A percentile compares a stretch with the other conserved stretches of the same genome.
Conservation (phyloP, 2,888 invertebrate species). For the Agrilus cyanescens region DNA sequence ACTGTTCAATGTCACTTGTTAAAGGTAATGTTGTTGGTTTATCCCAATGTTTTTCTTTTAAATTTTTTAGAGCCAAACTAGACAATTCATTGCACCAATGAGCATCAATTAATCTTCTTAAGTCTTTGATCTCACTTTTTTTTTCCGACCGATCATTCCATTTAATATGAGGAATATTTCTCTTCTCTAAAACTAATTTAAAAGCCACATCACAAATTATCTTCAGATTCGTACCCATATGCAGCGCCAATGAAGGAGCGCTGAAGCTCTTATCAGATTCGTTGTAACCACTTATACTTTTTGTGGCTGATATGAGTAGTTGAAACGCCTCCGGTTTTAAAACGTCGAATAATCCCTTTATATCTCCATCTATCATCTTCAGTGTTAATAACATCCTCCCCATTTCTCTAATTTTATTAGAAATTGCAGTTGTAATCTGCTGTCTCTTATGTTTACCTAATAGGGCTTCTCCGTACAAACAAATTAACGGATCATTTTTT, state of each 20-base stretch:
- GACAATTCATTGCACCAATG: conserved; percentile 20
- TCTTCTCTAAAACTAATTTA: conserved; percentile 6
- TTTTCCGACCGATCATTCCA: conserved; percentile 3
- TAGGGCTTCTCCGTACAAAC: conserved; percentile 6
- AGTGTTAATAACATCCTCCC: conserved; percentile 6
- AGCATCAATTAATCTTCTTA: conserved; percentile 10
- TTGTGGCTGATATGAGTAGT: conserved; percentile 6
- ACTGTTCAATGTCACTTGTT: too few relatives aligned
- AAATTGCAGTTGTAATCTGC: conserved; percentile 6
- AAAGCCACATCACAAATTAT: conserved; percentile 6
- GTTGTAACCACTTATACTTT: conserved; percentile 7
- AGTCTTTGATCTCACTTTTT: conserved; percentile 7
- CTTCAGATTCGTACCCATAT: too few relatives aligned
- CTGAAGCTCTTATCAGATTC: conserved; percentile 3
- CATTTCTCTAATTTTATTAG: conserved; percentile 9
- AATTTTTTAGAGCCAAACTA: too few relatives aligned
- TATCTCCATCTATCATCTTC: background rate
- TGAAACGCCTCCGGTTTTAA: conserved; percentile 8
- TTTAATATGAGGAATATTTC: conserved; percentile 3
- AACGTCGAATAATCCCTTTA: conserved; percentile 4
- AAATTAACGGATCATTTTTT: conserved; percentile 8
- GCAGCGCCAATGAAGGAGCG: conserved; percentile 7
- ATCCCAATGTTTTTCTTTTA: too few relatives aligned
- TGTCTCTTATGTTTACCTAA: conserved; percentile 7
- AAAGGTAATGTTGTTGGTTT: too few relatives aligned